A percentile compares a stretch with the other conserved stretches of the same genome.
These are phyloP conservation scores for Cataglyphis rosenhaueri DNA, from an alignment of 2,888 invertebrate species.

Conservation along the genomic window DNA sequence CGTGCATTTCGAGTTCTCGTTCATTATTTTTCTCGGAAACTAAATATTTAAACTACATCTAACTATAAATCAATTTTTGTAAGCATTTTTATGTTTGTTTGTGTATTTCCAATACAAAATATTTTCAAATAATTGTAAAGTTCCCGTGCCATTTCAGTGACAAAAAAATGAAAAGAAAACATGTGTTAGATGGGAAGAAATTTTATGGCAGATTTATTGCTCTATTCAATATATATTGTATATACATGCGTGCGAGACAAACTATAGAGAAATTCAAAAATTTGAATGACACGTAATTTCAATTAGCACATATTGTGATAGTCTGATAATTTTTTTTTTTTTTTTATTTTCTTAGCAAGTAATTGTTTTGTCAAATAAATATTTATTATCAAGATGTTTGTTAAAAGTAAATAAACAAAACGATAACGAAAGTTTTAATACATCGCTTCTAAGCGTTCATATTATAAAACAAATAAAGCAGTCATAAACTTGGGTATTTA, in stretches of 20 bases:
- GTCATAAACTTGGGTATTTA: background rate
- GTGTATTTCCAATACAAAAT: background rate
- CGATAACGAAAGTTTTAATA: background rate
- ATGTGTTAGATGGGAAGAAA: background rate
- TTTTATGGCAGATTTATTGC: background rate
- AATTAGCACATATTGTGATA: no score
- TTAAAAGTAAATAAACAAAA: background rate
- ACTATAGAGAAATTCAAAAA: background rate
- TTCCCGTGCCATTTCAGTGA: background rate
- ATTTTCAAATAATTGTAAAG: background rate
- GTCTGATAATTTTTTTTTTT: background rate
- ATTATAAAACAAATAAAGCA: background rate
- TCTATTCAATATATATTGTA: background rate
- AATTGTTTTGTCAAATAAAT: background rate
- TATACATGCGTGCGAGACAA: no score
- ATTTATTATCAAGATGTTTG: background rate
- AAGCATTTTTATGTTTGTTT: background rate
- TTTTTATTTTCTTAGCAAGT: background rate
- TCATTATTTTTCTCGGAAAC: background rate
- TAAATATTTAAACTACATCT: background rate
- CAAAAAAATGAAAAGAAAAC: background rate
- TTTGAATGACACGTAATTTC: background rate
- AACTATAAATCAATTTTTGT: background rate
- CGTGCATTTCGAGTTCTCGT: background rate
- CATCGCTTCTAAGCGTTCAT: background rate